A percentile compares a stretch with the other conserved stretches of the same genome.
Evolutionary conservation across 2,113 vertebrate genomes (phyloP).

Genomic region (Rhombomys opimus): DNA sequence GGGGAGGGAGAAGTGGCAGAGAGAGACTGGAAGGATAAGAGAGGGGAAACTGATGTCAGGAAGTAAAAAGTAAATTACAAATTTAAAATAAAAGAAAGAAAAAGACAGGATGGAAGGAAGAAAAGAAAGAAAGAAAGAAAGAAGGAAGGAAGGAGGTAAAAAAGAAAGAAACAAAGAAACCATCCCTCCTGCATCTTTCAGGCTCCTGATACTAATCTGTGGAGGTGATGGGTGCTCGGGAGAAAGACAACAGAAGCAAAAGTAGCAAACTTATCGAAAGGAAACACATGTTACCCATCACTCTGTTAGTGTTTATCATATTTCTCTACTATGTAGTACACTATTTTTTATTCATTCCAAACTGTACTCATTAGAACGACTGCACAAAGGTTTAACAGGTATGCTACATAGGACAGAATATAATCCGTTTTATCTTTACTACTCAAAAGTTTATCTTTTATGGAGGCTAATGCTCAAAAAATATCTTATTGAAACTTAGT

Average conservation of each 20-base stretch:
- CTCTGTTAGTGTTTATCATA: not conserved
- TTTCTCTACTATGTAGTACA: not conserved
- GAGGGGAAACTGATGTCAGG: too few relatives aligned
- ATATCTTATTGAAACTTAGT: not conserved
- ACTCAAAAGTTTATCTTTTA: not conserved
- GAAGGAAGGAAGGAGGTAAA: too few relatives aligned
- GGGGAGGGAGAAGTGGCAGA: too few relatives aligned
- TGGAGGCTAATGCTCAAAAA: not conserved
- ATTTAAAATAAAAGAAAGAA: not conserved
- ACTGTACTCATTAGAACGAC: not conserved
- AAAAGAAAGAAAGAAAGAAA: not conserved
- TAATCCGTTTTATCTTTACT: not conserved
- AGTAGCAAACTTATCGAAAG: not conserved
- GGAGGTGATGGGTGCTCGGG: not conserved
- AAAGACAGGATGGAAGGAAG: not conserved
- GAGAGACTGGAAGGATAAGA: too few relatives aligned
- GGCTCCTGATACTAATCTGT: not conserved
- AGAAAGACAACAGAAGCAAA: not conserved
- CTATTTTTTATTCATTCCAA: not conserved
- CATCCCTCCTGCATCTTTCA: too few relatives aligned
- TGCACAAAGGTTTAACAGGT: not conserved
- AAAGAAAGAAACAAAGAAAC: not conserved
- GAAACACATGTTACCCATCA: not conserved
- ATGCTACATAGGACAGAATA: not conserved
- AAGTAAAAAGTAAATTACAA: not conserved